These are phyloP conservation scores for Misgurnus mizolepis DNA, from an alignment of 2,113 vertebrate species.

Conservation along the genomic window DNA sequence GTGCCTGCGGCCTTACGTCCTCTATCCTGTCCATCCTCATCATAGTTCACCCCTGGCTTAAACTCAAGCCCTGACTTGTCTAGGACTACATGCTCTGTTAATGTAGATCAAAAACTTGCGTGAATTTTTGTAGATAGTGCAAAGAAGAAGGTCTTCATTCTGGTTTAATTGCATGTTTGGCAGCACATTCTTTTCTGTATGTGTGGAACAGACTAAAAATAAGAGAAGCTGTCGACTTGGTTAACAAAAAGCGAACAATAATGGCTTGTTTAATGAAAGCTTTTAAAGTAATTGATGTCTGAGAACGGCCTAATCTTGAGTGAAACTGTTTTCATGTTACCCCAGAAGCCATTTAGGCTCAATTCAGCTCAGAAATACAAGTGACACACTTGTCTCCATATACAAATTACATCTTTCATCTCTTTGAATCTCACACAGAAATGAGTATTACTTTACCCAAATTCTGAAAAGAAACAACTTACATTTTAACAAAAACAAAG, in stretches of 20 bases:
- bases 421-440: neutral
- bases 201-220: neutral
- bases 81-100: neutral
- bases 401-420: neutral
- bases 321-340: no score
- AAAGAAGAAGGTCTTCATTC: neutral
- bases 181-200: neutral
- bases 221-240: neutral
- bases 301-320: neutral
- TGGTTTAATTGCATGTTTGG: neutral
- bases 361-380: neutral
- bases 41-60: slow-evolving; percentile 88
- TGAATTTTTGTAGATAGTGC: neutral
- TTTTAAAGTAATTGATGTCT: neutral
- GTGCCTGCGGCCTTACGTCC: slow-evolving; percentile 85
- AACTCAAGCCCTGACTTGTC: slow-evolving; percentile 82
- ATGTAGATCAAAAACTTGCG: neutral
- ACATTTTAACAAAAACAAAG: no score
- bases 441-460: neutral
- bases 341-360: neutral
- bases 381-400: neutral
- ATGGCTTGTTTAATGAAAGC: neutral
- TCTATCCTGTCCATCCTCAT: slow-evolving; percentile 87
- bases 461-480: neutral
- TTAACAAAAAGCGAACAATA: neutral